Percentiles rank a stretch among this genome's conserved stretches.
Conservation (phyloP, 2,888 invertebrate genomes). For the Andrena fulva region DNA sequence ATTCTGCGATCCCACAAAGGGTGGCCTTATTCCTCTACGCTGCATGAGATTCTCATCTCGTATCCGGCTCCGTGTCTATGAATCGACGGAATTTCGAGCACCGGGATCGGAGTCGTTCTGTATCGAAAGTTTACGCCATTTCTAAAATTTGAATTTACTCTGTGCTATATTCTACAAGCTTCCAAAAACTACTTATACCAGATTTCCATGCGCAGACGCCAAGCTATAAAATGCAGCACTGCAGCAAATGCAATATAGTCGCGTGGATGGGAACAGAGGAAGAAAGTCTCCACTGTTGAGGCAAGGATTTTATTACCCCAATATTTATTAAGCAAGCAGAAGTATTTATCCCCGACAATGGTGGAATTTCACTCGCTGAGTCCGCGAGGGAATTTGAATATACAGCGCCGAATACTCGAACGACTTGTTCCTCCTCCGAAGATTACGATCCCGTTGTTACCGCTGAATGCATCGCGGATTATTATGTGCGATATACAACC, state of each 20-base stretch:
- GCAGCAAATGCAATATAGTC: neutral
- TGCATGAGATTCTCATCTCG: slow-evolving; percentile 13
- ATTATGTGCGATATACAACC: slow-evolving; percentile 53
- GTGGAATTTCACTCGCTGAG: slow-evolving; percentile 43
- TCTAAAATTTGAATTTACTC: neutral
- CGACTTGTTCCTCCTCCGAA: neutral
- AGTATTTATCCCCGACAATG: slow-evolving; percentile 16
- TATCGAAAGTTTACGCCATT: neutral
- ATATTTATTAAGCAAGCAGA: slow-evolving; percentile 32
- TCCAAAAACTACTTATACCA: neutral
- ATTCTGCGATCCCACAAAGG: slow-evolving; percentile 51
- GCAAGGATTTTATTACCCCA: slow-evolving; percentile 11
- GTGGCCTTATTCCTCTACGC: slow-evolving; percentile 41
- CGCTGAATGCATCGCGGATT: slow-evolving; percentile 57
- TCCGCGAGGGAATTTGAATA: slow-evolving; percentile 48
- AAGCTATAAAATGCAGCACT: slow-evolving; percentile 2
- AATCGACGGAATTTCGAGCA: slow-evolving; percentile 1
- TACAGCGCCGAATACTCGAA: slow-evolving; percentile 32
- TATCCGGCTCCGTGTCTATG: slow-evolving; percentile 37
- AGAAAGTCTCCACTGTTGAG: neutral
- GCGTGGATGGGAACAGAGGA: neutral
- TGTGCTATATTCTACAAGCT: neutral
- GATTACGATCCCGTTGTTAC: slow-evolving; percentile 54
- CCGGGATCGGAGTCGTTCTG: neutral
- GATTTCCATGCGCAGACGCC: neutral